Evolutionary conservation across 2,888 invertebrate species (phyloP).

Genomic region (Merodon equestris): DNA sequence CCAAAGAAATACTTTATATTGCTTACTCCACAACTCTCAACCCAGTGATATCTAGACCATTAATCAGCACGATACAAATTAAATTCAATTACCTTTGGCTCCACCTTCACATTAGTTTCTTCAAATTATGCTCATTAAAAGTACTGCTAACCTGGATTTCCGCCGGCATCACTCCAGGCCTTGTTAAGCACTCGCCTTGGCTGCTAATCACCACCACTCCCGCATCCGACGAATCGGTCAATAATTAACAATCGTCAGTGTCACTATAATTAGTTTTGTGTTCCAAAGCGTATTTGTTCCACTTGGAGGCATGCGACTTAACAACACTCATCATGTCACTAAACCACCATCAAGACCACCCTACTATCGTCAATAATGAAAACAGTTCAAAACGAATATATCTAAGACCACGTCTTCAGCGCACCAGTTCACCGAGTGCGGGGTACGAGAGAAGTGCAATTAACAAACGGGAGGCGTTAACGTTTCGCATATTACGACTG

Average conservation of each 20-base stretch:
- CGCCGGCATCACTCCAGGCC: no score
- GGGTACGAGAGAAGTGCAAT: conserved; percentile 50
- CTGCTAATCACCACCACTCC: no score
- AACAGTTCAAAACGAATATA: conserved; percentile 6
- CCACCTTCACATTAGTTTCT: no score
- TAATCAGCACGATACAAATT: no score
- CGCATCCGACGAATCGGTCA: conserved; percentile 38
- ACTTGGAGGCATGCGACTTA: neutral
- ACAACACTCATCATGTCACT: no score
- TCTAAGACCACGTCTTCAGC: conserved; percentile 15
- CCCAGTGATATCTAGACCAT: no score
- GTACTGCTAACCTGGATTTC: no score
- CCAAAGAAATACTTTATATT: no score
- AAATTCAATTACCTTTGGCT: no score
- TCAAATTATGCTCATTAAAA: no score
- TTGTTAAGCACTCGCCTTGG: no score
- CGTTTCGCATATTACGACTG: conserved; percentile 67
- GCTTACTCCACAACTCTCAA: no score
- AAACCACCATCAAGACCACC: conserved; percentile 13
- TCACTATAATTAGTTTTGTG: conserved; percentile 57
- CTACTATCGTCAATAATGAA: conserved; percentile 19
- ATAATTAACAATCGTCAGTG: conserved; percentile 58
- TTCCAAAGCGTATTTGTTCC: conserved; percentile 23
- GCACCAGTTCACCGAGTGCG: neutral
- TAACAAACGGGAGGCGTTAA: conserved; percentile 67